These are phyloP conservation scores for Lacerta agilis DNA, from an alignment of 2,797 vertebrate species.

Conservation along the genomic window DNA sequence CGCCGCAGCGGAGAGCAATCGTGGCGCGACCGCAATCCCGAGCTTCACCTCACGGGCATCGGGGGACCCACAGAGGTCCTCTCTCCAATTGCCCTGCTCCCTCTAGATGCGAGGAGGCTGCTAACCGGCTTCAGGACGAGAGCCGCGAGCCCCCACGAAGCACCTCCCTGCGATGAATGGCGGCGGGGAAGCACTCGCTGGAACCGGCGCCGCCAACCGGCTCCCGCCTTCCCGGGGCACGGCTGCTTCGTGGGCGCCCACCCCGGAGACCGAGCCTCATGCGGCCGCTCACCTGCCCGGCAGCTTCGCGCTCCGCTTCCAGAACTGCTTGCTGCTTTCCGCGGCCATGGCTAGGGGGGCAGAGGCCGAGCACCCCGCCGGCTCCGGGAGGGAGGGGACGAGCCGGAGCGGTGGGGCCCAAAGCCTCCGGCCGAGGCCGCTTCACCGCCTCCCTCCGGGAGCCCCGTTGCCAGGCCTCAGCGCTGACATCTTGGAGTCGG, in stretches of 20 bases:
- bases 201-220: background rate
- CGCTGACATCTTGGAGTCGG: constrained; percentile 76
- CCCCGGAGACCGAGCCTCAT: background rate
- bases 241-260: background rate
- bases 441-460: constrained; percentile 62
- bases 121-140: background rate
- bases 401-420: constrained; percentile 62
- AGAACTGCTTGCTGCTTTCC: constrained; percentile 93
- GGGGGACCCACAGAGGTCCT: background rate
- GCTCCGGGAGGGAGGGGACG: constrained; percentile 37
- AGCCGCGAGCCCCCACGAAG: background rate
- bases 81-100: background rate
- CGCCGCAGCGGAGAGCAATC: background rate
- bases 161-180: background rate
- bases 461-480: constrained; percentile 57
- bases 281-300: constrained; percentile 88
- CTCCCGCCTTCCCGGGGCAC: background rate
- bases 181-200: background rate
- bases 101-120: background rate
- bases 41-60: background rate
- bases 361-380: constrained; percentile 38
- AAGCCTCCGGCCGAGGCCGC: constrained; percentile 69
- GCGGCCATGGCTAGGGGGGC: constrained; percentile 85
- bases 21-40: background rate
- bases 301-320: constrained; percentile 91